These are phyloP conservation scores for Psophia crepitans DNA, from an alignment of 2,113 vertebrate species.

Conservation along the genomic window DNA sequence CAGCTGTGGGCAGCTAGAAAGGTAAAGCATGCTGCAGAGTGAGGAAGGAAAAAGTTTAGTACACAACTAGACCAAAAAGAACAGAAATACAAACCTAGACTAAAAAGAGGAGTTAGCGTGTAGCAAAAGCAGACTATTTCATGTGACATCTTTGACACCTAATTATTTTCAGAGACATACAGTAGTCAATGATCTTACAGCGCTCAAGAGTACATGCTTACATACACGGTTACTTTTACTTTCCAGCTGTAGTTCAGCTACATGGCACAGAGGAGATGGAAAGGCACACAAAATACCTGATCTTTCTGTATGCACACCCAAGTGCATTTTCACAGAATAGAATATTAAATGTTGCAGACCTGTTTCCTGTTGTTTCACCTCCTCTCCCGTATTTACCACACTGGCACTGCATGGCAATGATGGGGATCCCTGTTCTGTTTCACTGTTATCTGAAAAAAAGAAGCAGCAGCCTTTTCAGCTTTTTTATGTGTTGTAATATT, in stretches of 20 bases:
- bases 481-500: background rate
- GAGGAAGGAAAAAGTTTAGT: background rate
- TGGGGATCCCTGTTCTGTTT: slow-evolving; percentile 56
- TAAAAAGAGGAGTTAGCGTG: background rate
- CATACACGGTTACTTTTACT: background rate
- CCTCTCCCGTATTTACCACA: slow-evolving; percentile 61
- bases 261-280: background rate
- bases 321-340: background rate
- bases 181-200: background rate
- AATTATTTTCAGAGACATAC: background rate
- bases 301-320: background rate
- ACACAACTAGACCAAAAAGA: background rate
- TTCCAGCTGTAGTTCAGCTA: background rate
- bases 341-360: background rate
- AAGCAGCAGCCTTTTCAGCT: background rate
- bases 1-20: background rate
- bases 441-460: slow-evolving; percentile 67
- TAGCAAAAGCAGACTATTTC: background rate
- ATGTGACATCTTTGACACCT: background rate
- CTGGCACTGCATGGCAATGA: slow-evolving; percentile 17
- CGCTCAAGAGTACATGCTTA: background rate
- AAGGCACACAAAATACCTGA: background rate
- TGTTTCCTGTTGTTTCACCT: slow-evolving; percentile 47
- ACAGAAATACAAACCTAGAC: background rate
- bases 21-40: background rate